Evolutionary conservation across 2,797 vertebrate genomes (phyloP).

Genomic region (Mionectes olivaceus): DNA sequence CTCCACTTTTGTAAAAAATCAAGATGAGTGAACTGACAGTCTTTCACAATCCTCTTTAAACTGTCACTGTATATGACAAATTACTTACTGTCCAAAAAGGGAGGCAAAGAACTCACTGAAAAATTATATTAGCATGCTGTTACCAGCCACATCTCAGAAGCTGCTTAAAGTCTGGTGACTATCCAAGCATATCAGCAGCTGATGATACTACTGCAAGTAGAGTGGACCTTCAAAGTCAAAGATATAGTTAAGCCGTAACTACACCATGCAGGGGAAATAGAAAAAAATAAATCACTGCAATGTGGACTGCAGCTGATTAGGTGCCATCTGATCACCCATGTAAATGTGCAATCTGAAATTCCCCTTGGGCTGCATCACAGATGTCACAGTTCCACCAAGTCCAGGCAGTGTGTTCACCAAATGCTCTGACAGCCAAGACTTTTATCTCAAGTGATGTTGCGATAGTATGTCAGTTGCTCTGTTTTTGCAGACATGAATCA

Average conservation of each 20-base stretch:
- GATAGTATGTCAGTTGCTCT: constrained; percentile 3
- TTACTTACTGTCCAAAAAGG: neutral
- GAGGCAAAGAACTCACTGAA: neutral
- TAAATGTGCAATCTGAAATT: constrained; percentile 25
- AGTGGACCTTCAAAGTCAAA: neutral
- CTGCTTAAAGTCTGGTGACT: neutral
- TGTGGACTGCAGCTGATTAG: neutral
- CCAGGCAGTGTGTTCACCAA: neutral
- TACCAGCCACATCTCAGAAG: neutral
- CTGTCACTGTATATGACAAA: neutral
- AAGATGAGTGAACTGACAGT: neutral
- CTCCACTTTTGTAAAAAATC: neutral
- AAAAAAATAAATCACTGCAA: neutral
- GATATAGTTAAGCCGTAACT: neutral
- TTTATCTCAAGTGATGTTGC: constrained; percentile 43
- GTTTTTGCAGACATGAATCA: constrained; percentile 71
- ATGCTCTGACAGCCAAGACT: constrained; percentile 21
- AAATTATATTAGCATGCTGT: neutral
- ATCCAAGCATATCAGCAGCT: neutral
- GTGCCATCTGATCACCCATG: neutral
- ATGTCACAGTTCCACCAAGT: neutral
- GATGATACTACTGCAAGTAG: neutral
- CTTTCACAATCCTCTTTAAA: neutral
- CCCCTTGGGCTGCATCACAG: neutral
- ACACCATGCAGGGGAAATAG: neutral